Conservation (phyloP, 2,113 vertebrate genomes). For the Glaucomys volans region DNA sequence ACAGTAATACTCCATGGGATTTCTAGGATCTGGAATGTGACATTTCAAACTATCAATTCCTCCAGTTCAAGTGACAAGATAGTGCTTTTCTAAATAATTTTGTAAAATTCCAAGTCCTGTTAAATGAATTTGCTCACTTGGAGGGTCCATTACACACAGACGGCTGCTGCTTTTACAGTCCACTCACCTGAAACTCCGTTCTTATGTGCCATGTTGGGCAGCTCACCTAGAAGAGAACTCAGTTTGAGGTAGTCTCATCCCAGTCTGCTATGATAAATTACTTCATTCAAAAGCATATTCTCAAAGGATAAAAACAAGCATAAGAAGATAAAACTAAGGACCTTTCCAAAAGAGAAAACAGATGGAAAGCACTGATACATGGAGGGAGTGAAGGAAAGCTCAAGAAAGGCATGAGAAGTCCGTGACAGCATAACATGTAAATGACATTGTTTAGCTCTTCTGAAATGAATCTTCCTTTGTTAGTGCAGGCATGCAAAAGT, state of each 20-base stretch:
- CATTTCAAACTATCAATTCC: not conserved
- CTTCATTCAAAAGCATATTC: not conserved
- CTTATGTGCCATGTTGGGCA: too few species aligned
- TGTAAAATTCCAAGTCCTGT: not conserved
- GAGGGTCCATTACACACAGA: not conserved
- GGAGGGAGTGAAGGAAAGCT: not conserved
- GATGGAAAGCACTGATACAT: not conserved
- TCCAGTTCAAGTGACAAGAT: not conserved
- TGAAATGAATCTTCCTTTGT: not conserved
- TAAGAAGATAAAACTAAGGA: not conserved
- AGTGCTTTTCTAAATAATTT: not conserved
- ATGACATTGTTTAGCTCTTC: not conserved
- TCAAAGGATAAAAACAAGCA: not conserved
- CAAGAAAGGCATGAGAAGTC: accelerated
- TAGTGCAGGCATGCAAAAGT: not conserved
- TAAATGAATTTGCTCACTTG: not conserved
- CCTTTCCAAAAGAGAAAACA: not conserved
- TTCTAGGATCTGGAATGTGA: not conserved
- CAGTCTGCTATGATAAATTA: not conserved
- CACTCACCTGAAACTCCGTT: not conserved
- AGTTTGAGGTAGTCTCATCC: not conserved
- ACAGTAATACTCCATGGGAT: too few species aligned
- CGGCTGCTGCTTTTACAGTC: not conserved
- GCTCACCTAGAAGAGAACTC: not conserved
- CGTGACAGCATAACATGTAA: not conserved